These are phyloP conservation scores for Sinocyclocheilus rhinocerous DNA, from an alignment of 2,113 vertebrate genomes.

Conservation along the genomic window DNA sequence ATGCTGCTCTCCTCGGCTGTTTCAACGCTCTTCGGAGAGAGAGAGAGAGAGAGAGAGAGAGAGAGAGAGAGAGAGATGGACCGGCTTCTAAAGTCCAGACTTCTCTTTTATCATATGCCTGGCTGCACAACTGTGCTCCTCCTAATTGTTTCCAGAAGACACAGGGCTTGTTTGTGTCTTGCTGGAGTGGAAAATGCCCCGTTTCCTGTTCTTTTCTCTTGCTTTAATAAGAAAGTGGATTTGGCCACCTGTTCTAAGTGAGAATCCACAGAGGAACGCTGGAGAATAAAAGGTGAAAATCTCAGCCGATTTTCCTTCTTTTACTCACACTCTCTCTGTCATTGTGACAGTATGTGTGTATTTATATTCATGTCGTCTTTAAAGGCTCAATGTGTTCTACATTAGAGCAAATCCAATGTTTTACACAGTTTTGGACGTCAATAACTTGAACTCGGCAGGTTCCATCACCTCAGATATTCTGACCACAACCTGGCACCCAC, in stretches of 20 bases:
- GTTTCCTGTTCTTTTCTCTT: constrained; percentile 58
- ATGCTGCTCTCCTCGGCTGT: background rate
- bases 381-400: background rate
- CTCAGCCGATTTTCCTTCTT: background rate
- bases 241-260: constrained; percentile 52
- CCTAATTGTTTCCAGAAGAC: constrained; percentile 54
- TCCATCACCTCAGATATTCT: constrained; percentile 26
- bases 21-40: background rate
- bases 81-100: background rate
- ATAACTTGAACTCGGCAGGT: constrained; percentile 1
- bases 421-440: constrained; percentile 8
- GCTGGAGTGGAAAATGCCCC: constrained; percentile 51
- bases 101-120: constrained; percentile 39
- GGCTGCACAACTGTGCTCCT: constrained; percentile 33
- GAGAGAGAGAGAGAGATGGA: background rate
- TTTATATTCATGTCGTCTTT: constrained; percentile 1
- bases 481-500: constrained; percentile 11
- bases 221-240: constrained; percentile 53
- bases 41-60: background rate
- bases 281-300: background rate
- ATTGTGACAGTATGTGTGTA: background rate
- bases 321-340: background rate
- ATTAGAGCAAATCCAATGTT: background rate
- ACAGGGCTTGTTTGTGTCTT: constrained; percentile 59
- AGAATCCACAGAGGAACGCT: constrained; percentile 50